These are phyloP conservation scores for Stegastes partitus DNA, from an alignment of 2,113 vertebrate species.

Conservation along the genomic window DNA sequence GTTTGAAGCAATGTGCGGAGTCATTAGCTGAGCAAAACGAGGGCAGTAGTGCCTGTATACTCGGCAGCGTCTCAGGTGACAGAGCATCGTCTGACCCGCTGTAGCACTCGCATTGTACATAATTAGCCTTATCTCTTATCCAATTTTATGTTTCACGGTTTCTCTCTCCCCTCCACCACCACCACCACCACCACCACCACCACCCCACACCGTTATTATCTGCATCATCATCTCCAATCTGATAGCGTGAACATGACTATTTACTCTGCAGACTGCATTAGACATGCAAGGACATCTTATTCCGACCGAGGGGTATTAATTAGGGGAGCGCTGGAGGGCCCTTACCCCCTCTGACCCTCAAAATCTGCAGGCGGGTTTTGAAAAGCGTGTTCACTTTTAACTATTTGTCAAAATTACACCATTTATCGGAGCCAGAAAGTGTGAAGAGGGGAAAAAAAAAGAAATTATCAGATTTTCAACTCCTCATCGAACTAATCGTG, in stretches of 20 bases:
- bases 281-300: constrained; percentile 26
- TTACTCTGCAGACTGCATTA: constrained; percentile 12
- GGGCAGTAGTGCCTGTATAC: constrained; percentile 56
- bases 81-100: constrained; percentile 49
- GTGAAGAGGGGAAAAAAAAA: too few species aligned
- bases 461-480: too few species aligned
- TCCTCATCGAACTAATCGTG: too few species aligned
- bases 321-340: neutral
- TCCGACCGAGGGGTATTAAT: neutral
- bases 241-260: constrained; percentile 10
- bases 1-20: constrained; percentile 48
- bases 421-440: too few species aligned
- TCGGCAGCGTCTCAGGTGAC: constrained; percentile 30
- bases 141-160: constrained; percentile 45
- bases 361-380: too few species aligned
- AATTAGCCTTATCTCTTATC: constrained; percentile 66
- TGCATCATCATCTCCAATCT: constrained; percentile 32
- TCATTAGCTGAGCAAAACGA: constrained; percentile 69
- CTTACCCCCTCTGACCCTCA: too few species aligned
- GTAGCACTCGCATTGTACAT: constrained; percentile 28
- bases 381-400: too few species aligned
- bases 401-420: too few species aligned
- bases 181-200: too few species aligned
- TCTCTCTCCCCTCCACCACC: constrained; percentile 7
- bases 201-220: constrained; percentile 30